These are phyloP conservation scores for Leptopterna dolabrata DNA, from an alignment of 2,888 invertebrate genomes.

Conservation along the genomic window DNA sequence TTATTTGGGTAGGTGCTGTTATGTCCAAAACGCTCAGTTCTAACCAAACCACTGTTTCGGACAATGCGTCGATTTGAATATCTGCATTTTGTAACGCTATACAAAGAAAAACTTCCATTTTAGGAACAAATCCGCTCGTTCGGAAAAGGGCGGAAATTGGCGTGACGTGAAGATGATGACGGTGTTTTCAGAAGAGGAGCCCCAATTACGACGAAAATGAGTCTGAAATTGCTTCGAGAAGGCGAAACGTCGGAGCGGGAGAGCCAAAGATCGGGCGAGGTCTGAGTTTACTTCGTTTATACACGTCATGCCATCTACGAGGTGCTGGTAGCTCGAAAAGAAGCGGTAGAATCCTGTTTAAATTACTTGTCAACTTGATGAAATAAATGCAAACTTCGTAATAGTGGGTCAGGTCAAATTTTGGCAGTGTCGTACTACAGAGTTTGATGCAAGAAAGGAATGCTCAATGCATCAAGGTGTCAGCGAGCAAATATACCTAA, in stretches of 20 bases:
- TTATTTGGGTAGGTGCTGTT: too few relatives aligned
- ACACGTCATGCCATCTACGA: neutral
- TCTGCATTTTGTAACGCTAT: neutral
- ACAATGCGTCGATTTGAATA: too few relatives aligned
- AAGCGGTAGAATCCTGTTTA: too few relatives aligned
- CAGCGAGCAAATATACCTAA: too few relatives aligned
- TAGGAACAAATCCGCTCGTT: neutral
- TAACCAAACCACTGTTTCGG: too few relatives aligned
- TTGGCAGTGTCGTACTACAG: too few relatives aligned
- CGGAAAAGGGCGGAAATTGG: neutral
- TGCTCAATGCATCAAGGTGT: too few relatives aligned
- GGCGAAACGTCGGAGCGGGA: neutral
- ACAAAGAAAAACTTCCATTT: neutral
- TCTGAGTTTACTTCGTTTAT: neutral
- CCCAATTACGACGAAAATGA: conserved; percentile 16
- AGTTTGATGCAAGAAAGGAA: too few relatives aligned
- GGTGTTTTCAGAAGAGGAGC: neutral
- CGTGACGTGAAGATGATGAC: neutral
- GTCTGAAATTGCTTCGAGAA: neutral
- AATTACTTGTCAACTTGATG: too few relatives aligned
- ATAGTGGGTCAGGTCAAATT: too few relatives aligned
- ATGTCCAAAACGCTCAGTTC: too few relatives aligned
- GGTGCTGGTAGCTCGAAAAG: neutral
- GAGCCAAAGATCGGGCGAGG: neutral
- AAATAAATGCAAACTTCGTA: too few relatives aligned